These are phyloP conservation scores for Therioaphis trifolii DNA, from an alignment of 2,888 invertebrate species.

Conservation along the genomic window DNA sequence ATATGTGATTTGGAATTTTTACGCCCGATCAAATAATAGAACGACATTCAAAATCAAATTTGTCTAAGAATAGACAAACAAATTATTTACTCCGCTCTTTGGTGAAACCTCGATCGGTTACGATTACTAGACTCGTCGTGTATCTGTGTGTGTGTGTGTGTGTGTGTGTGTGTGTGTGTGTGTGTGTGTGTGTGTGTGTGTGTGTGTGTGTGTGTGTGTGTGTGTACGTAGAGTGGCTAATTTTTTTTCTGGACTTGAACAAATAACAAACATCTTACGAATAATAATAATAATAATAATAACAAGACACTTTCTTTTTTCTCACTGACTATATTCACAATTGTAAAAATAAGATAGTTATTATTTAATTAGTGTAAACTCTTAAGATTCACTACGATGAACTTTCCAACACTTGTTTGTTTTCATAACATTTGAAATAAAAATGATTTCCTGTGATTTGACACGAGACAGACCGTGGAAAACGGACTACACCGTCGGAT, in stretches of 20 bases:
- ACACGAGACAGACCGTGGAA: too few species aligned
- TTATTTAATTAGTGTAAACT: conserved; percentile 30
- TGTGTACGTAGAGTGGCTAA: conserved; percentile 2
- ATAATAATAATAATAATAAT: not conserved
- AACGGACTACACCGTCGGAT: too few species aligned
- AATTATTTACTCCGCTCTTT: not conserved
- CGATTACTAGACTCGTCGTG: not conserved
- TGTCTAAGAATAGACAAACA: not conserved
- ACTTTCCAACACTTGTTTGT: not conserved
- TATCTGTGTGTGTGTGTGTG: not conserved
- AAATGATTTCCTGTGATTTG: too few species aligned
- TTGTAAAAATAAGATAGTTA: not conserved
- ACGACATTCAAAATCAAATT: not conserved
- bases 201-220: not conserved
- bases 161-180: not conserved
- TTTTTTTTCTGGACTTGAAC: conserved; percentile 41
- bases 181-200: not conserved
- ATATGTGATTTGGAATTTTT: not conserved
- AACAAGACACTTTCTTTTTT: conserved; percentile 51
- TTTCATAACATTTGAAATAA: too few species aligned
- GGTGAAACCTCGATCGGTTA: conserved; percentile 44
- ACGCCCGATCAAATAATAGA: not conserved
- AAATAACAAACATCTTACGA: conserved; percentile 6
- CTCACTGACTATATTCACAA: conserved; percentile 4
- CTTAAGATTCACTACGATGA: not conserved